Conservation (phyloP, 2,797 vertebrate genomes). For the Xyrichtys novacula region DNA sequence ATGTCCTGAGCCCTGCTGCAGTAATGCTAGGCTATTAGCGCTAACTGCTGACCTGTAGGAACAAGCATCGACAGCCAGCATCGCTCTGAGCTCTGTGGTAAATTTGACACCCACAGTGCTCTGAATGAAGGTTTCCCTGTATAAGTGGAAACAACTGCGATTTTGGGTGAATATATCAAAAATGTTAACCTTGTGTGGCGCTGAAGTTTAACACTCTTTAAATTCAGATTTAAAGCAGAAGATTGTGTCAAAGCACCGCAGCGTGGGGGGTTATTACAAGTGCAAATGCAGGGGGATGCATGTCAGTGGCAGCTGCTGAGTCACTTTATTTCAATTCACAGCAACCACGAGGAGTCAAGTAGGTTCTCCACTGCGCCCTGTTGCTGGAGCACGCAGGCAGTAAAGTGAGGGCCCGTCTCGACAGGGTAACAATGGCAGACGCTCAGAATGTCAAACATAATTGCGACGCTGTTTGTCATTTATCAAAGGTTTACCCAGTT, state of each 20-base stretch:
- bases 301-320: conserved; percentile 29
- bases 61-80: conserved; percentile 36
- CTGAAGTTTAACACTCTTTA: neutral
- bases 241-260: neutral
- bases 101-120: conserved; percentile 10
- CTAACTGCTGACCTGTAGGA: conserved; percentile 68
- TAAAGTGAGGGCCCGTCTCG: conserved; percentile 41
- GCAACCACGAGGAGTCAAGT: neutral
- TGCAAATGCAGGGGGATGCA: neutral
- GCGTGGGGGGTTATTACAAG: neutral
- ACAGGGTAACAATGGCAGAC: conserved; percentile 45
- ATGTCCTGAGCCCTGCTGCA: conserved; percentile 47
- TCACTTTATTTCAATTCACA: conserved; percentile 58
- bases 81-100: conserved; percentile 26
- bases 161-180: neutral
- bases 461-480: conserved; percentile 51
- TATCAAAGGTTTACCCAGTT: conserved; percentile 53
- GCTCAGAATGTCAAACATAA: conserved; percentile 43
- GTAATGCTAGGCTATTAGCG: conserved; percentile 49
- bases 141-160: neutral
- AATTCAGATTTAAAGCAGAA: neutral
- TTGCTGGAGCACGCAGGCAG: neutral
- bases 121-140: neutral
- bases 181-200: neutral
- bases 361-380: neutral